Conservation (phyloP, 2,113 vertebrate genomes). For the Lipotes vexillifer region DNA sequence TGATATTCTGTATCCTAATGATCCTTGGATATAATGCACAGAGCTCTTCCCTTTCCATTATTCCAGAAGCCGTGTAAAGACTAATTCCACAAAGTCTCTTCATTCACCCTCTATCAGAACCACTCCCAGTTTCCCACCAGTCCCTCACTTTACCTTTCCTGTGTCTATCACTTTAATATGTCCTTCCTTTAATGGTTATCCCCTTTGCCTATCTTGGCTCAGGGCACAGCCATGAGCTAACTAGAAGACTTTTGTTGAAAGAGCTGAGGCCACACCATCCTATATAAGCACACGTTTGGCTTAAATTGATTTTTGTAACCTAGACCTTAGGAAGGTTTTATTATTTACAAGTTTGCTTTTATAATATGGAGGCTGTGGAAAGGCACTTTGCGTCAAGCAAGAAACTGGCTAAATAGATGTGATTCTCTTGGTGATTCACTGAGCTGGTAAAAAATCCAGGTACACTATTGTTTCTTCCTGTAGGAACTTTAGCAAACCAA, state of each 20-base stretch:
- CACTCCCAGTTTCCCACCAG: not conserved
- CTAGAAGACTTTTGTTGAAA: not conserved
- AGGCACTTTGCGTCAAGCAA: not conserved
- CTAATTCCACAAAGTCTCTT: not conserved
- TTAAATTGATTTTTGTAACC: not conserved
- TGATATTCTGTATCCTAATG: not conserved
- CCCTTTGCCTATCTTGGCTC: not conserved
- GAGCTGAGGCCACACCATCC: not conserved
- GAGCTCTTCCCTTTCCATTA: not conserved
- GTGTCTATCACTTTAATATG: not conserved
- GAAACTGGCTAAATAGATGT: constrained; percentile 19
- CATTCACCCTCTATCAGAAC: not conserved
- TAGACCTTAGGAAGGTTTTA: not conserved
- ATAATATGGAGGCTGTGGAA: accelerated
- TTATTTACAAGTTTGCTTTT: not conserved
- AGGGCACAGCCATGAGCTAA: not conserved
- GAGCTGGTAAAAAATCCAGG: constrained; percentile 47
- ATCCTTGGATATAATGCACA: not conserved
- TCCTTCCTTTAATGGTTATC: not conserved
- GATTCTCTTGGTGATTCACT: constrained; percentile 35
- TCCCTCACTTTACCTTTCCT: not conserved
- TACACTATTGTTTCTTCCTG: not conserved
- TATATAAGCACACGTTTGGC: not conserved
- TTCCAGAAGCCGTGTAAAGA: not conserved
- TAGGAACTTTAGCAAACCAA: constrained; percentile 27